A percentile compares a stretch with the other conserved stretches of the same genome.
Evolutionary conservation across 2,888 invertebrate species (phyloP).

Genomic region (Tipula lateralis): DNA sequence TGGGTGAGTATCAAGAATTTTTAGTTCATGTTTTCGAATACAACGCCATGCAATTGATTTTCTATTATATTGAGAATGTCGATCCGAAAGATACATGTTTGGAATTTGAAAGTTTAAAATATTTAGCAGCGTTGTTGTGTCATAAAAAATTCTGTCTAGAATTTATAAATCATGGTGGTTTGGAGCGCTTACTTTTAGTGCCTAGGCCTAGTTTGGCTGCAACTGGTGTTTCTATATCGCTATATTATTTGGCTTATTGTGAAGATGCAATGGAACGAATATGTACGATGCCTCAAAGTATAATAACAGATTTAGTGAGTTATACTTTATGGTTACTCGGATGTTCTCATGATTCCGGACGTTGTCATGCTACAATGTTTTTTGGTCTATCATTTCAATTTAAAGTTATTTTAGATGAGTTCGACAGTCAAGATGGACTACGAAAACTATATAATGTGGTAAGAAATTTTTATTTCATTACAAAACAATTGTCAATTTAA

Average conservation of each 20-base stretch:
- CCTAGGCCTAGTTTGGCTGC: slow-evolving; percentile 92
- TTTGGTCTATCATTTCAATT: slow-evolving; percentile 93
- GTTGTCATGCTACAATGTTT: slow-evolving; percentile 97
- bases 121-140: slow-evolving; percentile 87
- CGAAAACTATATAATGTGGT: slow-evolving; percentile 87
- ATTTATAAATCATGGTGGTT: slow-evolving; percentile 82
- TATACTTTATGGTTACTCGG: slow-evolving; percentile 94
- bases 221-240: slow-evolving; percentile 91
- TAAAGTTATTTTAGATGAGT: slow-evolving; percentile 86
- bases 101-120: slow-evolving; percentile 94
- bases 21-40: slow-evolving; percentile 90
- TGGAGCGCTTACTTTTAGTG: slow-evolving; percentile 81
- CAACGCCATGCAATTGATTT: slow-evolving; percentile 82
- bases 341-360: slow-evolving; percentile 95
- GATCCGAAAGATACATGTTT: slow-evolving; percentile 86
- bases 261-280: slow-evolving; percentile 97
- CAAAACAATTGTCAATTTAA: background rate
- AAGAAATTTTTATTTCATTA: slow-evolving; percentile 34
- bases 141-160: slow-evolving; percentile 98
- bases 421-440: slow-evolving; percentile 87
- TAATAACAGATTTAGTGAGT: slow-evolving; percentile 72
- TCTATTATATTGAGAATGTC: slow-evolving; percentile 83
- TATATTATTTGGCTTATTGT: slow-evolving; percentile 95
- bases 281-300: slow-evolving; percentile 74
- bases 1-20: slow-evolving; percentile 98